Base-by-base conservation (phyloP, 2,888 invertebrate genomes). In the Philonicus albiceps region DNA sequence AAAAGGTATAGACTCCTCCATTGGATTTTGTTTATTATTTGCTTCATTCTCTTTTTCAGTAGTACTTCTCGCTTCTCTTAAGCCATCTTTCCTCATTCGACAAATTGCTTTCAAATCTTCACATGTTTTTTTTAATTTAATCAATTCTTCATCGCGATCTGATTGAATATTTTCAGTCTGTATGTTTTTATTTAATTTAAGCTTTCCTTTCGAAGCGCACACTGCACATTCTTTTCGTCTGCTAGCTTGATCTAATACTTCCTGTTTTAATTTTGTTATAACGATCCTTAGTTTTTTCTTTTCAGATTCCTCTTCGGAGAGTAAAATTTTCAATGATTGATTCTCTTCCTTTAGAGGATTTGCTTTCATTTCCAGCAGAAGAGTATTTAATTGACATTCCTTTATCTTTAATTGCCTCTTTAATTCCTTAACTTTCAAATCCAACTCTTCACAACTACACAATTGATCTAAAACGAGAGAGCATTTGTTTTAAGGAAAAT, bases 271-370 rank as follows among this genome's bases (percentile, higher is more conserved):
- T 49, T 81, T 81, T 1, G 34, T 34, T 0, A 91, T 85, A 87
- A 92, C 92, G 27, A 86, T 87, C 1, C 88, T 83, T 6, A 89
- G 64, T 43, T 89, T 87, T 0, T 90, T 89, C 1, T 89, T 88
- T 64, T 89, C 90, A 0, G 90, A 89, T 80, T 91, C 90, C 76
- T 91, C 91, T 2, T 91, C 91, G 27, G 89, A 88, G 0, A 92
- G 86, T 3, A 90, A 89, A 74, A 90, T 90, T 53, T 90, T 90
- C 0, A 92, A 87, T 16, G 86, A 87, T 0, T 90, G 90, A 85
- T 90, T 90, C 87, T 92, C 91, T 2, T 90, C 89, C 86, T 91
- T 91, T 0, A 91, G 86, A 0, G 92, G 91, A 89, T 92, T 91
- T 86, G 90, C 90, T 87, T 90, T 91, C 3, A 91, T 81, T 88